These are phyloP conservation scores for Polypterus bichir DNA, from an alignment of 2,113 vertebrate genomes.

Conservation along the genomic window DNA sequence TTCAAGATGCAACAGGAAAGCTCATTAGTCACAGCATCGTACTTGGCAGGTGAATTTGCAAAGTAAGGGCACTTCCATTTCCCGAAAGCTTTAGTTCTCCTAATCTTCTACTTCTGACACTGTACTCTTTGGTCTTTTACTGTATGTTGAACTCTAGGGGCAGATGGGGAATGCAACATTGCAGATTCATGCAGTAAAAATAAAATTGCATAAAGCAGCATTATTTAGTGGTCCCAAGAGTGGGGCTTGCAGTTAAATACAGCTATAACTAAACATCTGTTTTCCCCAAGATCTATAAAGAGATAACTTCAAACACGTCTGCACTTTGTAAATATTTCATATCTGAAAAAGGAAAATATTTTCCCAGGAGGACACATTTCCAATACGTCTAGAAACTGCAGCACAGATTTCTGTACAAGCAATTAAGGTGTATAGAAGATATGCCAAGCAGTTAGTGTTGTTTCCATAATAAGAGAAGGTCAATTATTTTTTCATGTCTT, in stretches of 20 bases:
- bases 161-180: constrained; percentile 19
- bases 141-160: too few relatives aligned
- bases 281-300: constrained; percentile 31
- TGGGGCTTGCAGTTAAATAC: constrained; percentile 31
- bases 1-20: constrained; percentile 29
- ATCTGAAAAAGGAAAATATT: constrained; percentile 14
- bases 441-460: too few relatives aligned
- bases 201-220: constrained; percentile 48
- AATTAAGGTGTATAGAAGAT: too few relatives aligned
- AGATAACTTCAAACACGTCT: constrained; percentile 36
- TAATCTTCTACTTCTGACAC: constrained; percentile 4
- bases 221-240: constrained; percentile 42
- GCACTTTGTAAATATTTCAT: constrained; percentile 21
- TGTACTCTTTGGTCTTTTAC: too few relatives aligned
- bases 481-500: too few relatives aligned
- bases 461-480: too few relatives aligned
- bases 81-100: constrained; percentile 23
- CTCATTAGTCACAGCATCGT: constrained; percentile 46
- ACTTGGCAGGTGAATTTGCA: constrained; percentile 28
- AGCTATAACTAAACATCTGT: constrained; percentile 34
- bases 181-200: constrained; percentile 36
- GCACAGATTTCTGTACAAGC: neutral
- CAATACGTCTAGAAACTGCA: constrained; percentile 6
- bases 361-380: constrained; percentile 8
- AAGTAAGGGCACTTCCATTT: constrained; percentile 27